Base-by-base conservation (phyloP, 2,113 vertebrate genomes). In the Colossoma macropomum region DNA sequence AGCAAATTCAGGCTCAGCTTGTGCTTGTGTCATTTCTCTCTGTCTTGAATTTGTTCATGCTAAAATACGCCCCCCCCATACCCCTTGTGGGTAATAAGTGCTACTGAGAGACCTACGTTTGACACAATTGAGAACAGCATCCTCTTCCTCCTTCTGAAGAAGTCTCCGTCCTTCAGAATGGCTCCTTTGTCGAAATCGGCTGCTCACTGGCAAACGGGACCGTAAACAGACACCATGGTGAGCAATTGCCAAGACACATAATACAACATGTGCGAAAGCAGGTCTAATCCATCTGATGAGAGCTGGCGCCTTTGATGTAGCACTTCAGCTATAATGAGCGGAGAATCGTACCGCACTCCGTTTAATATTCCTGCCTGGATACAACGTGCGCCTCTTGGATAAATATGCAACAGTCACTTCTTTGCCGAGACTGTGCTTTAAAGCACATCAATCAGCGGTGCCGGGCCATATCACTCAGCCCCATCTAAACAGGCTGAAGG, bases 401-500 rank as follows among this genome's bases (percentile, higher is more conserved):
- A 54, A 82, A 85, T 66, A 83, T 32, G 81, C 76, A 86, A 72
- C 27, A 62, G 62, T 81, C 10, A 30, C 32, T 70, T 65, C 50
- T 45, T 56, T 34, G 17, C 38, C 32, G 75, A 76, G 32, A 72
- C 17, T 59, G 32, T 75, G 78, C 80, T 86, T 84, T 87, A 90
- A 90, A 91, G 79, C 82, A 85, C 65, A 89, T 91, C 84, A 82
- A 87, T 92, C 81, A 85, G 72, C 62, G 16, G 66, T 54, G 82
- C 85, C 25, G n/a, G 72, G 81, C 72, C 79, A 77, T 76, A 59
- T 76, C 84, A 62, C 79, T 83, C 88, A 73, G 69, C 77, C 82
- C 71, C 69, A 74, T 87, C 63, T 71, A 86, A 90, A 88, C 76
- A 71, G 70, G 68, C 74, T 68, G 87, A 17, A 63, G 69, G 70